These are phyloP conservation scores for Saguinus midas DNA, from an alignment of 2,113 vertebrate species.

Conservation along the genomic window DNA sequence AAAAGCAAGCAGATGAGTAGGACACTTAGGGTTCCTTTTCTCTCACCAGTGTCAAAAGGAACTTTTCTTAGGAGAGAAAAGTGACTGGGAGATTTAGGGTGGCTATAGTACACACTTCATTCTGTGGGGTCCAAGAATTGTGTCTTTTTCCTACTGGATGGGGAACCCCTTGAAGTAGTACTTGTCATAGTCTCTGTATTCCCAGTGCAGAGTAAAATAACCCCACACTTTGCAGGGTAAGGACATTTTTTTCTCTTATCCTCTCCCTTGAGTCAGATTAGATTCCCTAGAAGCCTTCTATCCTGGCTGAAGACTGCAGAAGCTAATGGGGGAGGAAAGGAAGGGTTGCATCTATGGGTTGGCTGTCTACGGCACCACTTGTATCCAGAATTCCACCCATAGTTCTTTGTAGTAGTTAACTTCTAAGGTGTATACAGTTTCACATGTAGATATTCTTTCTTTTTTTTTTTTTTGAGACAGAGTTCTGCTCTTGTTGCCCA, in stretches of 20 bases:
- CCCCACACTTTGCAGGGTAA: not conserved
- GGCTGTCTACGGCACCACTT: not conserved
- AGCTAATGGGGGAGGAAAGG: not conserved
- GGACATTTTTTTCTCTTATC: not conserved
- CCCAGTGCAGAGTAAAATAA: not conserved
- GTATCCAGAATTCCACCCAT: not conserved
- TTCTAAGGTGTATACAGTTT: conserved; percentile 12
- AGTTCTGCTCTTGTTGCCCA: no score
- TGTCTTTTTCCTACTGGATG: conserved; percentile 8
- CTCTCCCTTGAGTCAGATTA: not conserved
- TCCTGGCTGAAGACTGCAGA: not conserved
- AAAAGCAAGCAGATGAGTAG: not conserved
- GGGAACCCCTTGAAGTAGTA: not conserved
- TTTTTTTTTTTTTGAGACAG: no score
- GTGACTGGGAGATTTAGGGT: not conserved
- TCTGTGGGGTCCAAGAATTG: not conserved
- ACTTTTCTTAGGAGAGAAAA: not conserved
- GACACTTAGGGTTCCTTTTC: conserved; percentile 35
- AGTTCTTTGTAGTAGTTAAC: not conserved
- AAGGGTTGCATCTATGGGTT: not conserved
- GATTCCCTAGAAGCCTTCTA: not conserved
- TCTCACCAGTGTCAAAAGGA: not conserved
- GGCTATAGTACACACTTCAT: not conserved
- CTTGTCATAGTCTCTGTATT: conserved; percentile 43
- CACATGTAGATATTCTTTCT: not conserved